Conservation (phyloP, 1,140 invertebrate species). For the Megathymus violae region DNA sequence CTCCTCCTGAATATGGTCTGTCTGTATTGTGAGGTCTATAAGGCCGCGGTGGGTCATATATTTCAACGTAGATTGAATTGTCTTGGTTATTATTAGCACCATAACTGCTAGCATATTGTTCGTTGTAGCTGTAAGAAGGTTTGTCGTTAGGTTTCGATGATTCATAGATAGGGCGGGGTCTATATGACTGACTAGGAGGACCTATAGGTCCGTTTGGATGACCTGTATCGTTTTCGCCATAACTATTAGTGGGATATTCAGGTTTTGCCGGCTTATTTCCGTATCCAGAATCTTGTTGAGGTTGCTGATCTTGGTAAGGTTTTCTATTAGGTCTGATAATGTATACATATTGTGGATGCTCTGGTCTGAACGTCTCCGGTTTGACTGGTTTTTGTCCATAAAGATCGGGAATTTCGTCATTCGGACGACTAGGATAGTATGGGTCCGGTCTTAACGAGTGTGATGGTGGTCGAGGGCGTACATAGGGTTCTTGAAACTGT, state of each 20-base stretch:
- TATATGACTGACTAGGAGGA: conserved; percentile 46
- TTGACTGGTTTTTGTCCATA: conserved; percentile 56
- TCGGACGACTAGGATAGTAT: conserved; percentile 44
- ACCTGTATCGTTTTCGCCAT: conserved; percentile 41
- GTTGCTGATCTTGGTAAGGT: conserved; percentile 38
- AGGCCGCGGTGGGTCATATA: conserved; percentile 68
- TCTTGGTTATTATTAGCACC: conserved; percentile 52
- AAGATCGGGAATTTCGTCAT: conserved; percentile 51
- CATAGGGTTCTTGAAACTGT: conserved; percentile 53
- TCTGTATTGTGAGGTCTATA: conserved; percentile 48
- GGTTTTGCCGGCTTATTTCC: conserved; percentile 43
- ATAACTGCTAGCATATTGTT: conserved; percentile 66
- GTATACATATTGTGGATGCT: conserved; percentile 64
- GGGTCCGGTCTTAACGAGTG: conserved; percentile 57
- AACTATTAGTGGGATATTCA: conserved; percentile 43
- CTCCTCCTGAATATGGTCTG: conserved; percentile 14
- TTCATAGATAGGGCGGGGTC: conserved; percentile 25
- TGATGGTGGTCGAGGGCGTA: conserved; percentile 35
- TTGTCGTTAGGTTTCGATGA: conserved; percentile 54
- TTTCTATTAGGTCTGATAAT: conserved; percentile 65
- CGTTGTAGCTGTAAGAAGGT: conserved; percentile 56
- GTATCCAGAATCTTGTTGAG: conserved; percentile 48
- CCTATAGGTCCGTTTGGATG: conserved; percentile 38
- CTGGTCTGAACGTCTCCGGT: conserved; percentile 46
- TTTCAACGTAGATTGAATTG: conserved; percentile 69